Evolutionary conservation across 2,113 vertebrate species (phyloP).

Genomic region (Micronisus gabar): DNA sequence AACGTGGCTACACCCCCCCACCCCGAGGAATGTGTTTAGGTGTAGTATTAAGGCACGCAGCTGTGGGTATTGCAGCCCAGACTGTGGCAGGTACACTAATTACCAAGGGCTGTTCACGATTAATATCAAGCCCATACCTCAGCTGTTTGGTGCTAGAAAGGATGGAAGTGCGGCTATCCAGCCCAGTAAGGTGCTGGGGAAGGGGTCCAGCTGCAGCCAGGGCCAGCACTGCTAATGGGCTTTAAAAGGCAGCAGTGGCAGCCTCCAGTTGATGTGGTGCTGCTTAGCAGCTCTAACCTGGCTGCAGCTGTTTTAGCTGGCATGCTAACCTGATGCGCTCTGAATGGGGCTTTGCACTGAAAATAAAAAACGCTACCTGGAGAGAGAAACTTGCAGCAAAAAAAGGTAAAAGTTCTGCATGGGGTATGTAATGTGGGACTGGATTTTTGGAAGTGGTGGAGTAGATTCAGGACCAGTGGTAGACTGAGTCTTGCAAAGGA

Average conservation of each 20-base stretch:
- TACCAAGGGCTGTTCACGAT: background rate
- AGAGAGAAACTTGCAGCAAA: background rate
- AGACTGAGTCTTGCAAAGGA: background rate
- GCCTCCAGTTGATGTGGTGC: background rate
- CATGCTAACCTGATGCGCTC: rapidly evolving
- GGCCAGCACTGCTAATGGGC: rapidly evolving
- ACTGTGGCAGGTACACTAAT: background rate
- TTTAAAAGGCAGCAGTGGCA: background rate
- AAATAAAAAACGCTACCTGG: background rate
- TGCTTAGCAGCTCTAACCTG: too few species aligned
- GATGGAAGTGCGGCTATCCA: rapidly evolving
- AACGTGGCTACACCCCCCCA: rapidly evolving
- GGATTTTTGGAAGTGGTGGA: background rate
- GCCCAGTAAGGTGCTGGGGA: background rate
- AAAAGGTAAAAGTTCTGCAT: background rate
- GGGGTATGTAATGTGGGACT: background rate
- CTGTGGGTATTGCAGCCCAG: background rate
- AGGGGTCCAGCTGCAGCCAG: background rate
- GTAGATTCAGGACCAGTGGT: background rate
- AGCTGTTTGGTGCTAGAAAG: background rate
- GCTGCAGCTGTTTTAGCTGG: background rate
- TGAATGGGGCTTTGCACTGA: background rate
- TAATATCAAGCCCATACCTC: background rate
- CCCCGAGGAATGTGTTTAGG: background rate
- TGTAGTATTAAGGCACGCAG: background rate